Evolutionary conservation across 2,113 vertebrate species (phyloP).

Genomic region (Aleadryas rufinucha): DNA sequence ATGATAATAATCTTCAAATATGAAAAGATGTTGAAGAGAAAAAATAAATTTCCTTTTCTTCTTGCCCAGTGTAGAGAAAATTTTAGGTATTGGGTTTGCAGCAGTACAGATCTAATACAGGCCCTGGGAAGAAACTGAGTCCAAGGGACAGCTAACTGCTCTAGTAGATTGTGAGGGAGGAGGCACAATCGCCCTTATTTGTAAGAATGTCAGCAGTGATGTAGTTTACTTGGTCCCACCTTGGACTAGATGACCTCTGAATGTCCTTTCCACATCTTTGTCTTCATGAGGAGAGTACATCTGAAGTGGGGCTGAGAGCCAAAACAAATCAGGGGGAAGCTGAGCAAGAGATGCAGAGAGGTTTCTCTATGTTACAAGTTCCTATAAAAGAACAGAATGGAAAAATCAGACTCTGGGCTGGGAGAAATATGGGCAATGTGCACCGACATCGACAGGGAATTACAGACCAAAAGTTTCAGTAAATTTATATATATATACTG

Average conservation of each 20-base stretch:
- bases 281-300: neutral
- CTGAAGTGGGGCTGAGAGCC: neutral
- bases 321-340: neutral
- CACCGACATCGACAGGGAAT: neutral
- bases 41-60: neutral
- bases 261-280: neutral
- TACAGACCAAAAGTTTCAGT: neutral
- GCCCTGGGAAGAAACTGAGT: neutral
- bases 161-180: neutral
- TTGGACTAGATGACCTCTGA: slow-evolving; percentile 24
- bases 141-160: neutral
- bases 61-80: neutral
- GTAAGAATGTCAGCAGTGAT: neutral
- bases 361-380: neutral
- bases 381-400: neutral
- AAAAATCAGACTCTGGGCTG: neutral
- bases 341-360: neutral
- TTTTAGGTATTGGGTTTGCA: neutral
- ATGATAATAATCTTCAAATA: neutral
- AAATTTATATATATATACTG: neutral
- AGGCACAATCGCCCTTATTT: neutral
- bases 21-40: neutral
- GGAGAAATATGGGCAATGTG: neutral
- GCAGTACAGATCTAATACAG: neutral
- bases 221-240: neutral